phyloP scores from a whole-genome alignment of 2,888 invertebrate genomes.

The Drosophila dives region DNA sequence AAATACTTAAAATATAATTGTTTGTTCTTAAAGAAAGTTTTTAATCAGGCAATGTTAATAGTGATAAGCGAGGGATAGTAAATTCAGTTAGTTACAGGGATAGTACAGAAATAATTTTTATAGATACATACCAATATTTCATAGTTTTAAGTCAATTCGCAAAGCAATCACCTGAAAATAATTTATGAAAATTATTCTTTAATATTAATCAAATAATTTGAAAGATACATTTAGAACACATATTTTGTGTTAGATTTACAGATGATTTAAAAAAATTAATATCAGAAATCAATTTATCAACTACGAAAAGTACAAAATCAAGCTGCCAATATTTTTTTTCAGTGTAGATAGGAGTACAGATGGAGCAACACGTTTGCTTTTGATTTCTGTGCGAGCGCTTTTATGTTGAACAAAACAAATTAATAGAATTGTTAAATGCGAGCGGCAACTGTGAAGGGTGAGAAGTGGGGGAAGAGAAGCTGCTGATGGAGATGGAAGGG shows the following conservation, averaged over 20 bases:
- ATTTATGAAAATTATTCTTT: background rate
- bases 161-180: background rate
- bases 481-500: background rate
- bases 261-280: rapidly evolving
- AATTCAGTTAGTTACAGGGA: too few relatives aligned
- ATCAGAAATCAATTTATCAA: background rate
- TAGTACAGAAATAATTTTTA: too few relatives aligned
- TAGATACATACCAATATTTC: background rate
- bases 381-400: constrained; percentile 54
- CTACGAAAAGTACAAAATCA: background rate
- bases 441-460: constrained; percentile 55
- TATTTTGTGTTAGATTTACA: background rate
- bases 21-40: too few relatives aligned
- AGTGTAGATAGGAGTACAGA: constrained; percentile 17
- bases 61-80: too few relatives aligned
- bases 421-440: constrained; percentile 80
- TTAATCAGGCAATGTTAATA: too few relatives aligned
- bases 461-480: constrained; percentile 7
- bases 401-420: constrained; percentile 76
- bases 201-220: background rate
- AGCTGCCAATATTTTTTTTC: background rate
- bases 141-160: background rate
- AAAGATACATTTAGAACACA: background rate
- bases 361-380: constrained; percentile 38
- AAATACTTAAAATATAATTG: background rate